Evolutionary conservation across 2,113 vertebrate genomes (phyloP), one percentile per base, ranked within the genome.

Genomic region (Tichodroma muraria): DNA sequence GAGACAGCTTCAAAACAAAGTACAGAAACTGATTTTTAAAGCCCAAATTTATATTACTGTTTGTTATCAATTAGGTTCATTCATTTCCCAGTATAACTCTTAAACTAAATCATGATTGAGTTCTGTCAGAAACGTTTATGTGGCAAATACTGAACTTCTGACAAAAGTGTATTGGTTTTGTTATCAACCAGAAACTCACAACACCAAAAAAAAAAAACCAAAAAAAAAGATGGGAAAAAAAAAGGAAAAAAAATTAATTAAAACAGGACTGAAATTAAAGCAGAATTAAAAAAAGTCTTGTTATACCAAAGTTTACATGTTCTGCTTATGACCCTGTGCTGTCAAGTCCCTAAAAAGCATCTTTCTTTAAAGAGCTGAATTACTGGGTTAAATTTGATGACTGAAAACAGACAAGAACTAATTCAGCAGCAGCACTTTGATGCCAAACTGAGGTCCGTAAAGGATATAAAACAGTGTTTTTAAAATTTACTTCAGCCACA

Each of bases 21-120:
- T 93, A 93, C 95, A 96, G 87, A 91, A 96, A 96, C 59, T 84
- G 63, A 84, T 84, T 94, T 94, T 91, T 79, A 85, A 93, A 65
- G 22, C 37, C 44, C 33, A 4, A 65, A 64, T 66, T 88, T 14
- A 11, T 77, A 64, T 24, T 66, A 59, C 27, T 45, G 35, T 52
- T 80, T 22, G 6, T 68, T 76, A 64, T 13, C 30, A 52, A 31
- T 25, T 13, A 53, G 47, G 63, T 79, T 65, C 38, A 63, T 17
- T 88, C 17, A 82, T 78, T 81, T 56, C 61, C 70, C 86, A 80
- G 53, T 53, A 57, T 1, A 72, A 40, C 10, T 83, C 71, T 93
- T 68, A 18, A 63, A 25, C 27, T 68, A 38, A 38, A 47, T 73
- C 44, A 57, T 11, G 50, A 64, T 4, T 54, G 73, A 77, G 42